phyloP scores from a whole-genome alignment of 2,797 vertebrate species.

The Rhynchotus rufescens region DNA sequence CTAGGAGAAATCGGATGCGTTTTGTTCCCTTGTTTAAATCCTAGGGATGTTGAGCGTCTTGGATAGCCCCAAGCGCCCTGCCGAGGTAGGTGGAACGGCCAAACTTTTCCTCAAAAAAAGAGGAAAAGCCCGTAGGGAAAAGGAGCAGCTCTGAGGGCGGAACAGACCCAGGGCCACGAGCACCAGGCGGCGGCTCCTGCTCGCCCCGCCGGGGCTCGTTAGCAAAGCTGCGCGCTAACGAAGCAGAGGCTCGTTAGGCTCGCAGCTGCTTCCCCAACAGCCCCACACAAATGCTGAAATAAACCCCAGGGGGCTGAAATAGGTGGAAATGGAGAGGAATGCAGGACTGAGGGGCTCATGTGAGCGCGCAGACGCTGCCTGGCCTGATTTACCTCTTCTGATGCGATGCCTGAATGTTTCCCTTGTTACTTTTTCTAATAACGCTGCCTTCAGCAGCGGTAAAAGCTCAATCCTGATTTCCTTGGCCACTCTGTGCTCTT shows the following conservation, averaged over 20 bases:
- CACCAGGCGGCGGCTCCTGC: neutral
- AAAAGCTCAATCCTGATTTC: neutral
- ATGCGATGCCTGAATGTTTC: neutral
- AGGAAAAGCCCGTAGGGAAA: neutral
- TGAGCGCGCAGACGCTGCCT: neutral
- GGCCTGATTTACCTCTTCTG: neutral
- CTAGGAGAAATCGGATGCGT: too few relatives aligned
- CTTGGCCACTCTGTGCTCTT: neutral
- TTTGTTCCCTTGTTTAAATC: too few relatives aligned
- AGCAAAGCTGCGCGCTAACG: constrained; percentile 1
- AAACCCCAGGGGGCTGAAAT: neutral
- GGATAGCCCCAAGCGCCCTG: neutral
- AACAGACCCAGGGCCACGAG: neutral
- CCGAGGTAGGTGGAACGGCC: neutral
- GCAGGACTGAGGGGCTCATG: neutral
- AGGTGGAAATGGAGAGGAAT: neutral
- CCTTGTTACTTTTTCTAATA: neutral
- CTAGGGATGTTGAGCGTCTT: neutral
- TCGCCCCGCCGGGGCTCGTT: neutral
- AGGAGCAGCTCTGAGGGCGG: neutral
- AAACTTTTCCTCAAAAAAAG: neutral
- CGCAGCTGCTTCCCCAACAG: neutral
- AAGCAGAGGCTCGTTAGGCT: neutral
- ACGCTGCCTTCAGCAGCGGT: neutral
- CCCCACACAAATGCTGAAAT: neutral